Evolutionary conservation across 1,140 invertebrate genomes (phyloP), one percentile per base, ranked within the genome.

Genomic region (Drosophila nannoptera): DNA sequence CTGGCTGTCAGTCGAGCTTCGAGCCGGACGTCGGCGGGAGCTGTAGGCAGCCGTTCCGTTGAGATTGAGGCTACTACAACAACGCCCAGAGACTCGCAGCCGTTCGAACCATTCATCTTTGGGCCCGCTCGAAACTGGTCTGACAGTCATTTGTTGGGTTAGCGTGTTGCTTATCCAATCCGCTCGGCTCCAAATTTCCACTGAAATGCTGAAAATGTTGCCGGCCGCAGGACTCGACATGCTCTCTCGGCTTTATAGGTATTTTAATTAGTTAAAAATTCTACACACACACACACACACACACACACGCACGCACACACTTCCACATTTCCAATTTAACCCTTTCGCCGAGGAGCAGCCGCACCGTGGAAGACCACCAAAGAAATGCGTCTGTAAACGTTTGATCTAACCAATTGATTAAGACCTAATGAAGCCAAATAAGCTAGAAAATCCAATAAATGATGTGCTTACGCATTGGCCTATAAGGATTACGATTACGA

Each of bases 251-350:
- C 58, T 83, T 80, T 86, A 86, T 86, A 81, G 81, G 70, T 75
- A 84, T 84, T 84, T 84, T 84, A 84, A 84, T 84, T 84, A 84
- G 80, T 77, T 71, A 65, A 84, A 81, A 81, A n/a, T 63, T 71
- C 69, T 68, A 31, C 42, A 55, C 22, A 42, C 38, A 32, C 53
- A 61, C 56, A 32, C 32, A 12, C 43, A 60, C 14, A 63, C n/a
- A 52, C 4, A 52, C 3, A 42, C 43, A 43, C n/a, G n/a, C n/a
- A n/a, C n/a, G n/a, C n/a, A 43, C 29, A n/a, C n/a, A n/a, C n/a
- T n/a, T n/a, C n/a, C n/a, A n/a, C n/a, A n/a, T n/a, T n/a, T n/a
- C n/a, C n/a, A 54, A 7, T 32, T 12, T 14, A 50, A 14, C 36
- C 11, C 22, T 11, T 46, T n/a, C 9, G 12, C 38, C 38, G 12